A percentile compares a stretch with the other conserved stretches of the same genome.
phyloP scores from a whole-genome alignment of 2,113 vertebrate genomes.

The Pteruthius melanotis region DNA sequence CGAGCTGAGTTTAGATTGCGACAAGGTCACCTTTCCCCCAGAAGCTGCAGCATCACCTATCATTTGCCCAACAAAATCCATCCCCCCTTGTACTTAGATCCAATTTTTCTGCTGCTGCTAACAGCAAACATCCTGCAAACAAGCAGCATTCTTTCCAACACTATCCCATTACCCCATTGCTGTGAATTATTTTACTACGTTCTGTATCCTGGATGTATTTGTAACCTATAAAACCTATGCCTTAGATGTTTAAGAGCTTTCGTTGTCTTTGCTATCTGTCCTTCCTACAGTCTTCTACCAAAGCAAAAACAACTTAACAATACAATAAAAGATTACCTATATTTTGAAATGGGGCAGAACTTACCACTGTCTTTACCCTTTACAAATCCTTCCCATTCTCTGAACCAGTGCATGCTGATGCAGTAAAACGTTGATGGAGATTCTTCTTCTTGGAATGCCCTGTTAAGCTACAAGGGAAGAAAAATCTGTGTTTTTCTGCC shows the following conservation, averaged over 20 bases:
- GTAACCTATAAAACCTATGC: background rate
- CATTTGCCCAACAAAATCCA: background rate
- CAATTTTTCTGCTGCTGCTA: background rate
- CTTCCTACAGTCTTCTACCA: background rate
- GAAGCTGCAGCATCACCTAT: background rate
- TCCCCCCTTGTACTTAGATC: background rate
- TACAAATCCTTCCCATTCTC: constrained; percentile 98
- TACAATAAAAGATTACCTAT: background rate
- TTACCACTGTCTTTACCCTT: constrained; percentile 98
- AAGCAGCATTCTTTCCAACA: background rate
- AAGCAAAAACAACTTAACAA: background rate
- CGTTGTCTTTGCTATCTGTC: background rate
- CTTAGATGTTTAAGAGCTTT: background rate
- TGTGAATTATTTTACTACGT: background rate
- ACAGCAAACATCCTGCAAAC: background rate
- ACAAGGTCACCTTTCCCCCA: background rate
- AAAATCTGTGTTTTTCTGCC: background rate
- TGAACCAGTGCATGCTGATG: constrained; percentile 99
- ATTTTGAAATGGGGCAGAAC: constrained; percentile 11
- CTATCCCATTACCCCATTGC: background rate
- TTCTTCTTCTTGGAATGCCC: constrained; percentile 98
- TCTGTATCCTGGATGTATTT: background rate
- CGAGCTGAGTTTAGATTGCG: background rate
- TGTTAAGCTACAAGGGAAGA: constrained; percentile 83
- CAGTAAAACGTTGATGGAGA: constrained; percentile 94